These are phyloP conservation scores for Sebastolobus altivelis DNA, from an alignment of 2,797 vertebrate genomes.

Conservation along the genomic window DNA sequence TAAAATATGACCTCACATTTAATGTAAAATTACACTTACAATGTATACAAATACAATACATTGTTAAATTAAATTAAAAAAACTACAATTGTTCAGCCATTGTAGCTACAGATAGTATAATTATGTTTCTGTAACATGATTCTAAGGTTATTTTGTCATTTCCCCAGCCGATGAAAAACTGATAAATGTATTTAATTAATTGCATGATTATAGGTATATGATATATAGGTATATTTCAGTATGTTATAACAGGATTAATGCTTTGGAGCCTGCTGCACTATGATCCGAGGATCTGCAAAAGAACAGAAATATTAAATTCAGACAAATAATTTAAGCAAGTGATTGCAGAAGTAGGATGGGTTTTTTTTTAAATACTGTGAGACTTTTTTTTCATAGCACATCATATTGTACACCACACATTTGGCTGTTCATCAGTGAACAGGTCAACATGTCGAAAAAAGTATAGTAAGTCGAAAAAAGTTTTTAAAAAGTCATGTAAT, in stretches of 20 bases:
- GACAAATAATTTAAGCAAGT: background rate
- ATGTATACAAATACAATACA: no score
- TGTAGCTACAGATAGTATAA: background rate
- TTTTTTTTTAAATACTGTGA: background rate
- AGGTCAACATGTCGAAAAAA: no score
- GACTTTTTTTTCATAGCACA: background rate
- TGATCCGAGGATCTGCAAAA: background rate
- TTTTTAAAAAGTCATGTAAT: no score
- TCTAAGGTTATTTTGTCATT: background rate
- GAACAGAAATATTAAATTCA: background rate
- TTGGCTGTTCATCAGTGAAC: background rate
- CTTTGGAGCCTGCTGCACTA: rapidly evolving
- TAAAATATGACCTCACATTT: no score
- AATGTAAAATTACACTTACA: no score
- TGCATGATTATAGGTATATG: background rate
- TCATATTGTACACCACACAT: background rate
- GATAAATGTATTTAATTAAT: background rate
- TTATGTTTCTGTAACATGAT: background rate
- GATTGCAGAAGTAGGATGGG: background rate
- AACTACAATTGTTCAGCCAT: background rate
- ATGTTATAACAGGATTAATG: background rate
- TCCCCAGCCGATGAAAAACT: background rate
- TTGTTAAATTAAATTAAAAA: background rate
- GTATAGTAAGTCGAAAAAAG: no score
- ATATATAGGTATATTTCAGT: background rate